phyloP scores from a whole-genome alignment of 2,113 vertebrate species.

The Mus pahari region DNA sequence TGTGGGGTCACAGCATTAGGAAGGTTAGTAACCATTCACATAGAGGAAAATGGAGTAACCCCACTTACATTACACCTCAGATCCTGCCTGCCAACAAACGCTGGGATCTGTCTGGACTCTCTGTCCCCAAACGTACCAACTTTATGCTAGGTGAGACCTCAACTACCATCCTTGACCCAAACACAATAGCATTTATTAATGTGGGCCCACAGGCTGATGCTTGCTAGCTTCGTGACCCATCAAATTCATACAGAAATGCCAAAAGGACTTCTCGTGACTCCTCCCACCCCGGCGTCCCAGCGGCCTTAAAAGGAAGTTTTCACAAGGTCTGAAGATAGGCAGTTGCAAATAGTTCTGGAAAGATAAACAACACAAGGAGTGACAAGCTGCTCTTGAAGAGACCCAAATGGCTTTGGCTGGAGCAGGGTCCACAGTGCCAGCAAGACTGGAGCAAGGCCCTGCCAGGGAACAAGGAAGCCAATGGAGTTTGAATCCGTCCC shows the following conservation, averaged over 20 bases:
- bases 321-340: background rate
- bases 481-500: background rate
- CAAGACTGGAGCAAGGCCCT: accelerated
- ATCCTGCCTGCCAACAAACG: background rate
- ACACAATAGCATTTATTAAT: background rate
- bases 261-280: background rate
- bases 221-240: background rate
- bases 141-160: background rate
- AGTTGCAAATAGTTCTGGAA: background rate
- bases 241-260: background rate
- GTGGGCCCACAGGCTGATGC: accelerated
- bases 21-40: background rate
- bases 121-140: background rate
- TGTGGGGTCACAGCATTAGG: background rate
- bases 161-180: background rate
- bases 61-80: accelerated
- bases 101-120: background rate
- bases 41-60: background rate
- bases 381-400: background rate
- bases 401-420: background rate
- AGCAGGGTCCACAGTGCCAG: background rate
- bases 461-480: too few relatives aligned
- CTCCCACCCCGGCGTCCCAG: background rate
- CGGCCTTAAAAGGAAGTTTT: conserved; percentile 45
- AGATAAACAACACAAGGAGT: background rate